These are phyloP conservation scores for Lates calcarifer DNA, from an alignment of 2,113 vertebrate genomes.

Conservation along the genomic window DNA sequence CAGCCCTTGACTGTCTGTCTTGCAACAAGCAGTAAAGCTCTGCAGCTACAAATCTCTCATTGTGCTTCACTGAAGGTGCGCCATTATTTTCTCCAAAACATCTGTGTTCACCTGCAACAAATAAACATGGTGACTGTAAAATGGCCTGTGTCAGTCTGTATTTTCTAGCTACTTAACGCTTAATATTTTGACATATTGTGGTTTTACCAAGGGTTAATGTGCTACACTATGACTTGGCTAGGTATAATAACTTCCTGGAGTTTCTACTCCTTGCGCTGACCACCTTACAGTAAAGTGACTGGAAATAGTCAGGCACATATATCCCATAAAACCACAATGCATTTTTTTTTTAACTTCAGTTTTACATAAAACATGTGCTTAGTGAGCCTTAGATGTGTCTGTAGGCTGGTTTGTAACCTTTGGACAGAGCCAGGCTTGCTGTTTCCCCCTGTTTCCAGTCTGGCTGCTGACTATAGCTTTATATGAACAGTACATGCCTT, in stretches of 20 bases:
- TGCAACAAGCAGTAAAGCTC: slow-evolving; percentile 19
- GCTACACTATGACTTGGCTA: background rate
- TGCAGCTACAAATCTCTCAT: slow-evolving; percentile 23
- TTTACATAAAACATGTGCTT: too few relatives aligned
- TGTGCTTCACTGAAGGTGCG: slow-evolving; percentile 4
- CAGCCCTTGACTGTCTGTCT: slow-evolving; percentile 18
- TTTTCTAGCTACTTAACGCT: background rate
- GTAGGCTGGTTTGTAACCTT: background rate
- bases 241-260: background rate
- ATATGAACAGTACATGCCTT: too few relatives aligned
- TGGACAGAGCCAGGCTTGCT: background rate
- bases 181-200: background rate
- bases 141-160: background rate
- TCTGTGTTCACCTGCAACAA: slow-evolving; percentile 14
- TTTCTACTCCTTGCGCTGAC: background rate
- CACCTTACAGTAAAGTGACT: background rate
- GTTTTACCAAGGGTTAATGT: background rate
- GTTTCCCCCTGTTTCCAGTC: background rate
- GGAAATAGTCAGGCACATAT: background rate
- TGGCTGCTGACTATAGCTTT: background rate
- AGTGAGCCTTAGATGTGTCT: too few relatives aligned
- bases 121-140: slow-evolving; percentile 18
- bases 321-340: background rate
- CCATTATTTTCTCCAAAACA: slow-evolving; percentile 1
- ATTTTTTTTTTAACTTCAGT: too few relatives aligned